Evolutionary conservation across 2,797 vertebrate genomes (phyloP).

Genomic region (Siniperca undulata): DNA sequence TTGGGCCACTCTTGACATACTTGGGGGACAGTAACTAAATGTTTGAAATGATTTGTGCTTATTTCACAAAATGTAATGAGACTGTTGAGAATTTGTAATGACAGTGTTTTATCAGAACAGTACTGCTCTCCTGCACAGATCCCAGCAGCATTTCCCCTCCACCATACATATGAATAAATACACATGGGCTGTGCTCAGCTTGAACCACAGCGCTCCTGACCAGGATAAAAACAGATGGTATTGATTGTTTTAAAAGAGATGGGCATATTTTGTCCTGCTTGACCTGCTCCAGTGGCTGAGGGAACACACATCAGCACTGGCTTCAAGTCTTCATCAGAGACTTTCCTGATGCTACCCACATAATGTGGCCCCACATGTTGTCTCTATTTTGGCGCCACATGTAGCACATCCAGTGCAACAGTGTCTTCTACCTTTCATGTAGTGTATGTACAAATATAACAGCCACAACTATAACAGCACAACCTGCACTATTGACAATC

Average conservation of each 20-base stretch:
- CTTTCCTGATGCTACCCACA: not conserved
- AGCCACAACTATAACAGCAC: conserved; percentile 40
- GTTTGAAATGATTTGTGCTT: conserved; percentile 9
- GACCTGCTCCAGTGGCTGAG: not conserved
- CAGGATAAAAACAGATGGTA: not conserved
- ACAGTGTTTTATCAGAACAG: not conserved
- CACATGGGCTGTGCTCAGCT: not conserved
- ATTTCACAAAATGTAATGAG: conserved; percentile 22
- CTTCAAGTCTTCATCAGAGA: conserved; percentile 15
- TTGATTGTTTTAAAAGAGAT: not conserved
- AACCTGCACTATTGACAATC: conserved; percentile 76
- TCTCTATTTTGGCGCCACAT: conserved; percentile 3
- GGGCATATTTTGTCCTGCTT: not conserved
- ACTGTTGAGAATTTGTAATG: not conserved
- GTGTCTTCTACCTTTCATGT: conserved; percentile 9
- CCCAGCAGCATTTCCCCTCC: not conserved
- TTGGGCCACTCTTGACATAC: not conserved
- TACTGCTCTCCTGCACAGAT: conserved; percentile 16
- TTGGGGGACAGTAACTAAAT: not conserved
- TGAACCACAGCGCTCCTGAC: not conserved
- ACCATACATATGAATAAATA: not conserved
- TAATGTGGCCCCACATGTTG: not conserved
- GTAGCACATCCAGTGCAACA: conserved; percentile 44
- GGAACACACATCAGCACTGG: not conserved
- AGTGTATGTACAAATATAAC: conserved; percentile 6